These are phyloP conservation scores for Lithobates sylvaticus DNA, from an alignment of 2,797 vertebrate genomes.

Conservation along the genomic window DNA sequence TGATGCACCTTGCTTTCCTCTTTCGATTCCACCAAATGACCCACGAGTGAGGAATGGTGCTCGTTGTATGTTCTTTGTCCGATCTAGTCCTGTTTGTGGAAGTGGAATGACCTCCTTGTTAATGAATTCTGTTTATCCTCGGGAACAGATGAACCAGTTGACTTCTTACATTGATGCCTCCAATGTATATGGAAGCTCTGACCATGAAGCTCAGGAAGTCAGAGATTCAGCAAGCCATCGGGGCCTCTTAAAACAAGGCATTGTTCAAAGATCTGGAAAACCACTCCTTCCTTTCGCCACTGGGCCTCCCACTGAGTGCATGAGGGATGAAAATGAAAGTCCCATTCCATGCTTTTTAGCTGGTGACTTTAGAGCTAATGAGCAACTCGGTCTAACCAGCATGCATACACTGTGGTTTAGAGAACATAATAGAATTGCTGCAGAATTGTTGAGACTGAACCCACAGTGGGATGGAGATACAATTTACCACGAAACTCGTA, in stretches of 20 bases:
- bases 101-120: constrained; percentile 97
- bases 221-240: constrained; percentile 94
- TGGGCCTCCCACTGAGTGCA: constrained; percentile 95
- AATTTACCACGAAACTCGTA: constrained; percentile 94
- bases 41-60: constrained; percentile 85
- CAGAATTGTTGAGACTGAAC: constrained; percentile 90
- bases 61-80: constrained; percentile 97
- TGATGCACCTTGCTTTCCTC: constrained; percentile 94
- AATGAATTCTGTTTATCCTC: constrained; percentile 97
- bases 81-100: constrained; percentile 96
- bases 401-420: constrained; percentile 98
- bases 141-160: constrained; percentile 97
- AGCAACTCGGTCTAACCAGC: constrained; percentile 93
- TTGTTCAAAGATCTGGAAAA: constrained; percentile 95
- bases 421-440: constrained; percentile 94
- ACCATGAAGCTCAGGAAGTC: constrained; percentile 88
- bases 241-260: constrained; percentile 93
- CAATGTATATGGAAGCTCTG: constrained; percentile 94
- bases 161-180: constrained; percentile 96
- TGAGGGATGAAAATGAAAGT: constrained; percentile 96
- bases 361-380: constrained; percentile 95
- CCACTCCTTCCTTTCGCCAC: constrained; percentile 94
- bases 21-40: constrained; percentile 92
- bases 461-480: constrained; percentile 99
- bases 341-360: constrained; percentile 97